A percentile compares a stretch with the other conserved stretches of the same genome.
phyloP scores from a whole-genome alignment of 2,797 vertebrate genomes.

The Lacerta viridis region DNA sequence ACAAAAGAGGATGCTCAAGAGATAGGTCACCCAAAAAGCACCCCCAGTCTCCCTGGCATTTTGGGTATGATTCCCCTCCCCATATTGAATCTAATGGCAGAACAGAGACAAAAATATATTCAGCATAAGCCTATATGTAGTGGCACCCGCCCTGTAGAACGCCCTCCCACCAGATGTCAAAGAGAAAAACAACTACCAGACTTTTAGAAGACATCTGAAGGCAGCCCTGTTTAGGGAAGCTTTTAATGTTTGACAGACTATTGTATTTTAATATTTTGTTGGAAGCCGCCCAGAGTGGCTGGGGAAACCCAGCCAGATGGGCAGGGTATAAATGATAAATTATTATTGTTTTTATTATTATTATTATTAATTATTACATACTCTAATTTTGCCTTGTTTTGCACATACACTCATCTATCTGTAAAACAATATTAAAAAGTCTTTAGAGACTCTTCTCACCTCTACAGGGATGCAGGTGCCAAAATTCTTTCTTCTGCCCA shows the following conservation, averaged over 20 bases:
- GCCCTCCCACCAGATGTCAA: too few species aligned
- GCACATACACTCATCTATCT: constrained; percentile 3
- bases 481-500: neutral
- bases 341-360: too few species aligned
- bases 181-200: too few species aligned
- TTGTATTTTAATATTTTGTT: too few species aligned
- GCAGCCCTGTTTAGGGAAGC: too few species aligned
- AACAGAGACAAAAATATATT: constrained; percentile 3
- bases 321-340: too few species aligned
- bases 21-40: neutral
- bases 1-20: too few species aligned
- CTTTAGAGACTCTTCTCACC: neutral
- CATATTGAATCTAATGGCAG: neutral
- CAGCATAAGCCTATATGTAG: neutral
- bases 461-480: neutral
- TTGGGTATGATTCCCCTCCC: neutral
- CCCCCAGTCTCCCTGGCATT: neutral
- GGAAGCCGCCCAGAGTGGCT: too few species aligned
- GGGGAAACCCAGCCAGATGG: too few species aligned
- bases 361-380: neutral
- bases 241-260: too few species aligned
- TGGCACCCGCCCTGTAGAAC: too few species aligned
- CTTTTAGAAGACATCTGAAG: too few species aligned
- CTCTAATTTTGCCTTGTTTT: constrained; percentile 28
- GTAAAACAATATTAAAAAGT: neutral